phyloP scores from a whole-genome alignment of 2,113 vertebrate species.

The Amphilophus citrinellus region DNA sequence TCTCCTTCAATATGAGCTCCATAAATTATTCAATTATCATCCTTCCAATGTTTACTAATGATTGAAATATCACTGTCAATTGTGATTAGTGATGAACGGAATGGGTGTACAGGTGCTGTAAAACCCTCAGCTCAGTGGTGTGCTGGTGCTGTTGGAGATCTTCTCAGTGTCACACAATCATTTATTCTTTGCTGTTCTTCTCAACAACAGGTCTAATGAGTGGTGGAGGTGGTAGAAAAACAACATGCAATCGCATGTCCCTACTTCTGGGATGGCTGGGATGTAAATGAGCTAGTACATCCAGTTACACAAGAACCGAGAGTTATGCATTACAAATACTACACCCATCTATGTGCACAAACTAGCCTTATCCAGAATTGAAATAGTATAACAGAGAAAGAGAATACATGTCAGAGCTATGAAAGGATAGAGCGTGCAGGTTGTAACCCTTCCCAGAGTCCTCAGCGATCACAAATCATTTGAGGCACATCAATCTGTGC shows the following conservation, averaged over 20 bases:
- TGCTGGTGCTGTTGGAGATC: not conserved
- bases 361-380: not conserved
- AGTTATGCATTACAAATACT: not conserved
- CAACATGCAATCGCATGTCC: not conserved
- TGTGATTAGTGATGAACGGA: not conserved
- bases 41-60: not conserved
- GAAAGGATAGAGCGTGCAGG: not conserved
- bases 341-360: not conserved
- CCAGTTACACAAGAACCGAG: not conserved
- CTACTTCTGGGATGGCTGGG: not conserved
- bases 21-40: not conserved
- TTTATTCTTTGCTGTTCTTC: not conserved
- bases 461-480: slow-evolving; percentile 10
- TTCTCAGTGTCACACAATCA: not conserved
- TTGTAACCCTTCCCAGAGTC: slow-evolving; percentile 7
- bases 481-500: not conserved
- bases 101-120: not conserved
- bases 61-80: not conserved
- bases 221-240: not conserved
- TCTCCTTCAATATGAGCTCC: not conserved
- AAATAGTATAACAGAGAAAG: not conserved
- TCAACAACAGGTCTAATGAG: not conserved
- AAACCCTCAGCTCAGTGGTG: not conserved
- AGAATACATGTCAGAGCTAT: not conserved
- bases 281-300: not conserved